These are phyloP conservation scores for Aproaerema taeniolella DNA, from an alignment of 2,888 invertebrate genomes.

Conservation along the genomic window DNA sequence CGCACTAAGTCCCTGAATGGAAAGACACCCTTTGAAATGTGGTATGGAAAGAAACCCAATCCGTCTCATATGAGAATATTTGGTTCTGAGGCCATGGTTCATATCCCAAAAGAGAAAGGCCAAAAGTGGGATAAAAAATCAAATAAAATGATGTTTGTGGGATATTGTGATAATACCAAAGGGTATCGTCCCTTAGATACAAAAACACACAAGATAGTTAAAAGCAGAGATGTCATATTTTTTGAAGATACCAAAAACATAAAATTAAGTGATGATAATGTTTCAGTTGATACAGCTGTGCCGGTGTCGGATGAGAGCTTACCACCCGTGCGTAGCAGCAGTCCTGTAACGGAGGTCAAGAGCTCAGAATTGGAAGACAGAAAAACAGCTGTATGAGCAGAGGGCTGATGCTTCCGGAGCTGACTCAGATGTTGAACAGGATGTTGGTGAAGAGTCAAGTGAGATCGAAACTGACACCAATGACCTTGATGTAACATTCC, in stretches of 20 bases:
- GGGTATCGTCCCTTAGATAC: constrained; percentile 12
- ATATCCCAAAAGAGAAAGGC: constrained; percentile 14
- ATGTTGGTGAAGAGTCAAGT: neutral
- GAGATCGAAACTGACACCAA: constrained; percentile 3
- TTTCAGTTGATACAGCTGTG: too few species aligned
- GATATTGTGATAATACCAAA: constrained; percentile 15
- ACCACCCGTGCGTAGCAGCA: too few species aligned
- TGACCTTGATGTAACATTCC: constrained; percentile 1
- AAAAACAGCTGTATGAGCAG: too few species aligned
- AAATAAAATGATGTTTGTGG: constrained; percentile 11
- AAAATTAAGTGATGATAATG: neutral
- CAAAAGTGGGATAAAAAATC: constrained; percentile 16
- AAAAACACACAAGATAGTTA: constrained; percentile 3
- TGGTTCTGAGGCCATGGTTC: constrained; percentile 12
- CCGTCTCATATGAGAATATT: constrained; percentile 14
- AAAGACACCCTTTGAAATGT: constrained; percentile 11
- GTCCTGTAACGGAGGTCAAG: too few species aligned
- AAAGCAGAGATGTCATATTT: constrained; percentile 16
- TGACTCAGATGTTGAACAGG: too few species aligned
- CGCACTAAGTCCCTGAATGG: constrained; percentile 6
- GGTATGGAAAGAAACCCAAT: constrained; percentile 15
- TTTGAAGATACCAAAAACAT: constrained; percentile 5
- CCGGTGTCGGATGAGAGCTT: too few species aligned
- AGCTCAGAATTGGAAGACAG: too few species aligned
- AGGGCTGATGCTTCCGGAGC: too few species aligned